Conservation (phyloP, 2,888 invertebrate genomes). For the Drosophila leonis region DNA sequence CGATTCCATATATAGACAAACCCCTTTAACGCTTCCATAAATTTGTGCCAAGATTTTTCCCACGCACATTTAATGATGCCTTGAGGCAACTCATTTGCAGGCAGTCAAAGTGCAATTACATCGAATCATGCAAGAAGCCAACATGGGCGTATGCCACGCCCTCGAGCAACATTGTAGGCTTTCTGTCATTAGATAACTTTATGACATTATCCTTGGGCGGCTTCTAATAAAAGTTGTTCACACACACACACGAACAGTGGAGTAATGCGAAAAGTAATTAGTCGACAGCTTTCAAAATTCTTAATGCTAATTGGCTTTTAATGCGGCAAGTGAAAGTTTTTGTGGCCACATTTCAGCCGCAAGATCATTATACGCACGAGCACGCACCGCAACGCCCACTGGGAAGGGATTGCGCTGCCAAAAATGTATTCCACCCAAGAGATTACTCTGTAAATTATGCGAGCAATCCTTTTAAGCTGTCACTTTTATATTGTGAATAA, state of each 20-base stretch:
- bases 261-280: conserved; percentile 65
- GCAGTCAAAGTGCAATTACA: conserved; percentile 46
- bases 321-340: conserved; percentile 55
- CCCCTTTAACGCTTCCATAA: neutral
- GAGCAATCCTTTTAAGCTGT: conserved; percentile 74
- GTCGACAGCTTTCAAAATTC: conserved; percentile 52
- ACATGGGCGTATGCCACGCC: conserved; percentile 3
- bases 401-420: neutral
- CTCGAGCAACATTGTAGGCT: neutral
- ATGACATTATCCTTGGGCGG: conserved; percentile 51
- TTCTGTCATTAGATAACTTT: conserved; percentile 57
- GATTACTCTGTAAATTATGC: conserved; percentile 69
- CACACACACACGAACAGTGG: neutral
- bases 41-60: neutral
- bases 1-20: neutral
- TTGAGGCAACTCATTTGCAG: conserved; percentile 26
- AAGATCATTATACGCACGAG: conserved; percentile 66
- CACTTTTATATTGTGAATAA: conserved; percentile 71
- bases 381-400: conserved; percentile 22
- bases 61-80: conserved; percentile 7
- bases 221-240: conserved; percentile 36
- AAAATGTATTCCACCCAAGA: neutral
- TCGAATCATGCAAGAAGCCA: conserved; percentile 13
- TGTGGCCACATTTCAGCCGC: conserved; percentile 51
- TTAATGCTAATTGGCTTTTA: conserved; percentile 74